Evolutionary conservation across 2,888 invertebrate species (phyloP).

Genomic region (Hermaeophaga mercurialis): DNA sequence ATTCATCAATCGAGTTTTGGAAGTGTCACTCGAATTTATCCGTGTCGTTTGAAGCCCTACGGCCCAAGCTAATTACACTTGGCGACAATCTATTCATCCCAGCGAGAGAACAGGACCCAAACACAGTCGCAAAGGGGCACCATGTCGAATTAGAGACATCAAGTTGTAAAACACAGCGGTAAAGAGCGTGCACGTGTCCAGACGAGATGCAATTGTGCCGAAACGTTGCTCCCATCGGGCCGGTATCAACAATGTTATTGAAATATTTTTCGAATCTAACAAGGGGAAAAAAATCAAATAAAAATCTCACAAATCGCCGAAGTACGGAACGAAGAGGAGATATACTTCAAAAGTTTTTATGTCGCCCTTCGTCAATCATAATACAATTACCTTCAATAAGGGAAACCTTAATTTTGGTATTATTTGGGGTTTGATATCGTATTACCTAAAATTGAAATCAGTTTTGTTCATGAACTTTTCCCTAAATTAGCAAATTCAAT

Average conservation of each 20-base stretch:
- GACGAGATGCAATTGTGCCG: conserved; percentile 39
- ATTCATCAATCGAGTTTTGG: conserved; percentile 39
- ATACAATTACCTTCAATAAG: conserved; percentile 33
- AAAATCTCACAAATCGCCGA: conserved; percentile 37
- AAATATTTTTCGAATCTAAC: conserved; percentile 45
- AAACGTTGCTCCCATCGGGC: conserved; percentile 42
- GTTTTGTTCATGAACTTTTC: too few relatives aligned
- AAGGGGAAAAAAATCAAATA: conserved; percentile 43
- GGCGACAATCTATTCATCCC: conserved; percentile 49
- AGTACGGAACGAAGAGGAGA: conserved; percentile 14
- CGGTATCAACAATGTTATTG: conserved; percentile 50
- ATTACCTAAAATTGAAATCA: conserved; percentile 17
- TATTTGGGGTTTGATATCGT: conserved; percentile 21
- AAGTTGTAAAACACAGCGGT: conserved; percentile 45
- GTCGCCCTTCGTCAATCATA: conserved; percentile 40
- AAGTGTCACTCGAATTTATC: conserved; percentile 55
- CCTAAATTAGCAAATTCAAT: too few relatives aligned
- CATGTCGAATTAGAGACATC: conserved; percentile 43
- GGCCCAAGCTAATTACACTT: conserved; percentile 50
- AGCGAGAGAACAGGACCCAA: conserved; percentile 33
- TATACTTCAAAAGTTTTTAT: conserved; percentile 33
- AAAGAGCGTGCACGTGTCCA: conserved; percentile 46
- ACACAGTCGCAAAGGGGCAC: conserved; percentile 33
- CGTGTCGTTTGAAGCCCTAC: conserved; percentile 52
- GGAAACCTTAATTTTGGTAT: conserved; percentile 27